phyloP scores from a whole-genome alignment of 2,113 vertebrate genomes.

The Recurvirostra avosetta region DNA sequence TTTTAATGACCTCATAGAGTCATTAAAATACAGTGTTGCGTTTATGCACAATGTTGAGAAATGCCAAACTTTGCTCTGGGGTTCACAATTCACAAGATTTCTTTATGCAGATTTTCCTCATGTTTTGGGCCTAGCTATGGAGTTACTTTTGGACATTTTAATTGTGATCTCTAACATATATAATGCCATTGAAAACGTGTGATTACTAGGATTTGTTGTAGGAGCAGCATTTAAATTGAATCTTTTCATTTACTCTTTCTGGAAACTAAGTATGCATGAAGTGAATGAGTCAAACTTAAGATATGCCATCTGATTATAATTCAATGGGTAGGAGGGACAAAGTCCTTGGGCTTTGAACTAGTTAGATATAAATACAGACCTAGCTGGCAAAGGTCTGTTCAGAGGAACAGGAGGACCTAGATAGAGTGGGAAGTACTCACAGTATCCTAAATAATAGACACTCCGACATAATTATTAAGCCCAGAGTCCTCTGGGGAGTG shows the following conservation, averaged over 20 bases:
- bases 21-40: too few species aligned
- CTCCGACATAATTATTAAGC: not conserved
- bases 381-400: not conserved
- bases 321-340: not conserved
- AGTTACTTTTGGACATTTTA: not conserved
- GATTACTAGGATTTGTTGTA: not conserved
- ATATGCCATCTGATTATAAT: conserved; percentile 9
- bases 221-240: not conserved
- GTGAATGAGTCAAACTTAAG: conserved; percentile 23
- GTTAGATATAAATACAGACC: conserved; percentile 22
- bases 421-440: not conserved
- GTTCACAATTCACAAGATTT: not conserved
- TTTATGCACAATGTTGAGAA: not conserved
- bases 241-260: not conserved
- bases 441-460: not conserved
- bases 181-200: not conserved
- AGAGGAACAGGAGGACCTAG: not conserved
- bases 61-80: not conserved
- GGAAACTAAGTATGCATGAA: not conserved
- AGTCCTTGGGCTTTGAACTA: conserved; percentile 32
- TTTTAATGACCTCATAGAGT: not conserved
- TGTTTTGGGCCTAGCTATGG: not conserved
- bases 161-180: not conserved
- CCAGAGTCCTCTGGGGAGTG: not conserved
- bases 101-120: not conserved